Conservation (phyloP, 2,888 invertebrate genomes). For the Suillia variegata region DNA sequence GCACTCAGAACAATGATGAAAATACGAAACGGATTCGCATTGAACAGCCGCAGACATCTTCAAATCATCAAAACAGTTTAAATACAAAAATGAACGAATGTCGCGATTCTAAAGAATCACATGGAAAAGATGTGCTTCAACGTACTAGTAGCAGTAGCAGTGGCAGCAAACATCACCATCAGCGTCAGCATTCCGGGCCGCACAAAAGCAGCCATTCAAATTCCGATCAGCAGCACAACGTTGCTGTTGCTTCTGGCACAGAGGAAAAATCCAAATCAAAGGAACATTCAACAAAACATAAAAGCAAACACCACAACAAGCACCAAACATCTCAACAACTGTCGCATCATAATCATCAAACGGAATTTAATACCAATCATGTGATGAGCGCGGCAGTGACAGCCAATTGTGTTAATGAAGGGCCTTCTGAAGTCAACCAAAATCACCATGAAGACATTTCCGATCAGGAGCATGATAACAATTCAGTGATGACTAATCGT, state of each 20-base stretch:
- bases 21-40: conserved; percentile 55
- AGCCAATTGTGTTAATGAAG: background rate
- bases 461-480: conserved; percentile 23
- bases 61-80: conserved; percentile 28
- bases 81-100: conserved; percentile 41
- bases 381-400: background rate
- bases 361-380: conserved; percentile 22
- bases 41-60: conserved; percentile 58
- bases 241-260: background rate
- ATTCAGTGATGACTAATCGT: conserved; percentile 2
- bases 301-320: conserved; percentile 42
- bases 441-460: conserved; percentile 23
- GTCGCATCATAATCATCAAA: conserved; percentile 58
- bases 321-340: conserved; percentile 59
- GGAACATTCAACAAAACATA: conserved; percentile 36
- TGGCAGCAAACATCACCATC: conserved; percentile 44
- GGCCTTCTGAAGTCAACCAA: background rate
- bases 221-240: conserved; percentile 17
- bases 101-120: conserved; percentile 44
- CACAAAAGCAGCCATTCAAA: conserved; percentile 26
- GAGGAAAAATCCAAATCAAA: conserved; percentile 33
- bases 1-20: conserved; percentile 46
- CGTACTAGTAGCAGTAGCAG: too few relatives aligned
- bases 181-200: conserved; percentile 62
- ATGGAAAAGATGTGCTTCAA: conserved; percentile 38